These are phyloP conservation scores for Sceloporus undulatus DNA, from an alignment of 2,113 vertebrate species.

Conservation along the genomic window DNA sequence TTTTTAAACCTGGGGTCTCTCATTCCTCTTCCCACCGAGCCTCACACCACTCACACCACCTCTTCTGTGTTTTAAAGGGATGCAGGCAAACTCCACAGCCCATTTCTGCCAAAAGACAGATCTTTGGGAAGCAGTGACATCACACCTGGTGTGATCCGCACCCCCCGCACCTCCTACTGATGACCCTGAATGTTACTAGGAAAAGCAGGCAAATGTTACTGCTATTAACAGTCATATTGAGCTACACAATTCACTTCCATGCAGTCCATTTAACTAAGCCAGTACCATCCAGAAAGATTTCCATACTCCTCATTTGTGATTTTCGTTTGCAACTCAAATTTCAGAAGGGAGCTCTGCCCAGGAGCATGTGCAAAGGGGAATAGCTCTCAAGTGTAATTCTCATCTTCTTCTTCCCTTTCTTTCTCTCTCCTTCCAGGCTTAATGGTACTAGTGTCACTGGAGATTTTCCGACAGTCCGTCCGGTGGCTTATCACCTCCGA, in stretches of 20 bases:
- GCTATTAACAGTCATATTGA: not conserved
- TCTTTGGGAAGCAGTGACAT: no score
- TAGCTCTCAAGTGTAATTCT: not conserved
- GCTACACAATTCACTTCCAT: not conserved
- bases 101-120: no score
- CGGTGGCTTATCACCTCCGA: slow-evolving; percentile 79
- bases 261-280: not conserved
- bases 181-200: no score
- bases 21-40: no score
- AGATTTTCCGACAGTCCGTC: slow-evolving; percentile 88
- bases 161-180: no score
- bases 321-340: not conserved
- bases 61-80: no score
- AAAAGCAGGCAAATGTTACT: not conserved
- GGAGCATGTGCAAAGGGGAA: not conserved
- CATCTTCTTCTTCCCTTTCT: slow-evolving; percentile 48
- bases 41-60: no score
- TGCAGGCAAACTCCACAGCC: no score
- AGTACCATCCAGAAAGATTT: not conserved
- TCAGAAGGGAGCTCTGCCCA: not conserved
- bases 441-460: slow-evolving; percentile 84
- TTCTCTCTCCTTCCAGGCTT: slow-evolving; percentile 77
- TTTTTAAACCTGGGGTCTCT: no score
- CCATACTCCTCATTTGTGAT: not conserved
- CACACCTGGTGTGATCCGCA: no score